Evolutionary conservation across 2,888 invertebrate genomes (phyloP).

Genomic region (Clostera curtula): DNA sequence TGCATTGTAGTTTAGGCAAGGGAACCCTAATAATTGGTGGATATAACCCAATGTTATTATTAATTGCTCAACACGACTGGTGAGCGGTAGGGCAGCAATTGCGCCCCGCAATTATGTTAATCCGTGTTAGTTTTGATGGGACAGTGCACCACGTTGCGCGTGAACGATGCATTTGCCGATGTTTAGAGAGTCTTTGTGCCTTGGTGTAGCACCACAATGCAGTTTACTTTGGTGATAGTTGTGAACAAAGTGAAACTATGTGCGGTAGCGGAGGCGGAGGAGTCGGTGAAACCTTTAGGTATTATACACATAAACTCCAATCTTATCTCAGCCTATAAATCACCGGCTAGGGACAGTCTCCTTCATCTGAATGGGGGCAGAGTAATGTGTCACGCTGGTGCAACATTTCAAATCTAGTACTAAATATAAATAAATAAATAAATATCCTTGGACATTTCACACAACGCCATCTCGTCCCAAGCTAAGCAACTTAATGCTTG

Average conservation of each 20-base stretch:
- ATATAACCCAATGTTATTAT: constrained; percentile 52
- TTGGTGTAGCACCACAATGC: constrained; percentile 55
- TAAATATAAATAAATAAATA: too few relatives aligned
- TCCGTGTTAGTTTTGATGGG: constrained; percentile 62
- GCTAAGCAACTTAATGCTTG: too few relatives aligned
- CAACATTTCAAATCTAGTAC: too few relatives aligned
- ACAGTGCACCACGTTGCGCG: constrained; percentile 55
- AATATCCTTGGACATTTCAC: too few relatives aligned
- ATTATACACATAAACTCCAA: constrained; percentile 13
- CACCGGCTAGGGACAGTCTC: background rate
- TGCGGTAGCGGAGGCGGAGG: constrained; percentile 53
- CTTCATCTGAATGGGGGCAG: too few relatives aligned
- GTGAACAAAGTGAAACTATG: constrained; percentile 66
- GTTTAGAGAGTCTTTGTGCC: too few relatives aligned
- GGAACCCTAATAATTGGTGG: constrained; percentile 59
- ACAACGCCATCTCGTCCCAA: too few relatives aligned
- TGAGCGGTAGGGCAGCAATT: constrained; percentile 52
- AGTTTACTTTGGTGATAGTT: constrained; percentile 68
- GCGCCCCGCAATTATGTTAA: constrained; percentile 58
- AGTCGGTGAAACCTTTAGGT: constrained; percentile 58
- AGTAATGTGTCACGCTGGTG: too few relatives aligned
- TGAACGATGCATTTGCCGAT: constrained; percentile 57
- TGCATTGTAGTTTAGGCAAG: too few relatives aligned
- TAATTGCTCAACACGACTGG: constrained; percentile 50
- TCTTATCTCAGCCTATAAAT: background rate